Conservation (phyloP, 2,797 vertebrate genomes). For the Lagodon rhomboides region DNA sequence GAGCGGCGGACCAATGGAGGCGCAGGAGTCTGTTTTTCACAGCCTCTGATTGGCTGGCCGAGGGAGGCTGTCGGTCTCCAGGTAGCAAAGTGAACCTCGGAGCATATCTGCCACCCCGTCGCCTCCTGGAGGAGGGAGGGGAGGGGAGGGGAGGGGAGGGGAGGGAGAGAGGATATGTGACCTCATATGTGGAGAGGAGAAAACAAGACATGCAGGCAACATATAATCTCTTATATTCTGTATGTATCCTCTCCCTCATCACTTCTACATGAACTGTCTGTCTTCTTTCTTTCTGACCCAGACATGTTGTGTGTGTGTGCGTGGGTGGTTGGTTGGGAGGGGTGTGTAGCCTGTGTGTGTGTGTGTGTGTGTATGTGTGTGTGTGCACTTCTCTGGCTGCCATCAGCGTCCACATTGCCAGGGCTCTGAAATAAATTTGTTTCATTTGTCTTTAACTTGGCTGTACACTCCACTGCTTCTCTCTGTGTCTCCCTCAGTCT, state of each 20-base stretch:
- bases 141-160: constrained; percentile 1
- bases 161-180: constrained; percentile 52
- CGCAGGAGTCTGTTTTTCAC: constrained; percentile 74
- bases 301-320: not conserved
- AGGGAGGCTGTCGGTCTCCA: constrained; percentile 84
- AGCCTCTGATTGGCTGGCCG: constrained; percentile 79
- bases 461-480: constrained; percentile 48
- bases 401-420: constrained; percentile 52
- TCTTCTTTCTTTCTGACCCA: constrained; percentile 23
- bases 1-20: constrained; percentile 77
- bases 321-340: no score
- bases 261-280: not conserved
- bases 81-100: constrained; percentile 82
- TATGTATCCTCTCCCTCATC: constrained; percentile 5
- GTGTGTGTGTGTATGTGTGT: not conserved
- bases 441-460: constrained; percentile 78
- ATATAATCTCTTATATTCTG: constrained; percentile 21
- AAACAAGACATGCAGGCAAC: constrained; percentile 44
- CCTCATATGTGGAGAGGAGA: constrained; percentile 61
- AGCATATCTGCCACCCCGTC: constrained; percentile 74
- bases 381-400: constrained; percentile 56
- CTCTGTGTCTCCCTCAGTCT: constrained; percentile 37
- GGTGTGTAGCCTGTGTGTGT: not conserved
- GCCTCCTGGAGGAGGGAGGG: constrained; percentile 45
- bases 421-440: constrained; percentile 66